Conservation (phyloP, 2,888 invertebrate species). For the Nemotelus pantherinus region DNA sequence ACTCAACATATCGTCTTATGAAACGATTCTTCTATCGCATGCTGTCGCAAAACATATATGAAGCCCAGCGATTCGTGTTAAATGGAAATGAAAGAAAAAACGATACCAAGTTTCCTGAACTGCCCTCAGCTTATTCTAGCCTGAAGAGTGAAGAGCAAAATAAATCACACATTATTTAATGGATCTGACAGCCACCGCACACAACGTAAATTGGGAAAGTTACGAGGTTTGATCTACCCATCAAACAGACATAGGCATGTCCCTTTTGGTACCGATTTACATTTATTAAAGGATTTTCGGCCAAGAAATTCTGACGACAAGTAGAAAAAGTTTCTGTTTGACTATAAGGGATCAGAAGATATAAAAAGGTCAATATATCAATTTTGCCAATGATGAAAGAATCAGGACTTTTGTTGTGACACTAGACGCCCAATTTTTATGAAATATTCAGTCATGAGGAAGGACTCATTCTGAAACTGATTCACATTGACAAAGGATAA, state of each 20-base stretch:
- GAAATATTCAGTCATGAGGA: conserved; percentile 23
- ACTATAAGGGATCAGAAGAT: conserved; percentile 3
- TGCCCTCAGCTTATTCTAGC: not conserved
- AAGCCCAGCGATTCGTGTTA: not conserved
- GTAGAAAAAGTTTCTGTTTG: not conserved
- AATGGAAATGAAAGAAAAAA: not conserved
- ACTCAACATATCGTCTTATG: too few species aligned
- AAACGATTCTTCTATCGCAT: too few species aligned
- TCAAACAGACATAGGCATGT: conserved; percentile 15
- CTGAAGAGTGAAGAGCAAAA: too few species aligned
- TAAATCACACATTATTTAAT: conserved; percentile 24
- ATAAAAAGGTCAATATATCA: conserved; percentile 28
- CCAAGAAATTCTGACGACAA: not conserved
- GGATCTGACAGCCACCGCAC: conserved; percentile 14
- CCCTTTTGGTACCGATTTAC: conserved; percentile 15
- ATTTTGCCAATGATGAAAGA: conserved; percentile 9
- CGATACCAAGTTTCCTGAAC: not conserved
- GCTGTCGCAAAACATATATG: not conserved
- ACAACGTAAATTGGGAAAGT: conserved; percentile 26
- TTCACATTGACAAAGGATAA: not conserved
- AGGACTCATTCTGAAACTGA: conserved; percentile 27
- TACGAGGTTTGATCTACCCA: conserved; percentile 23
- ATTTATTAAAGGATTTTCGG: conserved; percentile 11
- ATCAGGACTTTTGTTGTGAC: not conserved
- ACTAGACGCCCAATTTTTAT: not conserved